These are phyloP conservation scores for Illadopsis cleaveri DNA, from an alignment of 2,113 vertebrate genomes.

Conservation along the genomic window DNA sequence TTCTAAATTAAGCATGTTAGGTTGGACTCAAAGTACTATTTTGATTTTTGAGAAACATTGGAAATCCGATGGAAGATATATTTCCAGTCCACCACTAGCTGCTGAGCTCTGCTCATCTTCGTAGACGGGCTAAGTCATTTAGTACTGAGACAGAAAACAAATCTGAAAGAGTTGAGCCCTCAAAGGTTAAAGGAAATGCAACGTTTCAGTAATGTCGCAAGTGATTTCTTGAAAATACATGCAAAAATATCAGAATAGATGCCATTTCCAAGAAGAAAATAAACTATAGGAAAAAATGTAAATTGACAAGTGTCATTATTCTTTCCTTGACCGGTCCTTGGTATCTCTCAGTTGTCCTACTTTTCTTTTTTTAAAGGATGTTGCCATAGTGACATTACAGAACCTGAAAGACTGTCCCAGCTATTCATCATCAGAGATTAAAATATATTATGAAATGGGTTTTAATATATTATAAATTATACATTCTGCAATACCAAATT, in stretches of 20 bases:
- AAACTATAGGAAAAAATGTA: conserved; percentile 26
- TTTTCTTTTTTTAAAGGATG: conserved; percentile 24
- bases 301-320: conserved; percentile 61
- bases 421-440: conserved; percentile 65
- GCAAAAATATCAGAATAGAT: conserved; percentile 19
- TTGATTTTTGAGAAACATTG: neutral
- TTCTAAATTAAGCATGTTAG: neutral
- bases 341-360: conserved; percentile 32
- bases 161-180: neutral
- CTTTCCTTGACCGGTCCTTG: conserved; percentile 43
- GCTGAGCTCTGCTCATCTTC: neutral
- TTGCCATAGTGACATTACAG: conserved; percentile 44
- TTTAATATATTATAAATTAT: conserved; percentile 61
- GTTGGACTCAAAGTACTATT: neutral
- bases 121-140: neutral
- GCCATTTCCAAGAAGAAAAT: conserved; percentile 43
- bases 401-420: conserved; percentile 42
- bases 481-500: conserved; percentile 52
- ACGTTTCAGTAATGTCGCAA: neutral
- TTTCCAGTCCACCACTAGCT: neutral
- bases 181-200: conserved; percentile 51
- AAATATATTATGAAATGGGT: conserved; percentile 61
- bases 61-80: neutral
- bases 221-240: neutral
- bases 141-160: neutral